These are phyloP conservation scores for Romanogobio albipinnatus DNA, from an alignment of 2,113 vertebrate species.

Conservation along the genomic window DNA sequence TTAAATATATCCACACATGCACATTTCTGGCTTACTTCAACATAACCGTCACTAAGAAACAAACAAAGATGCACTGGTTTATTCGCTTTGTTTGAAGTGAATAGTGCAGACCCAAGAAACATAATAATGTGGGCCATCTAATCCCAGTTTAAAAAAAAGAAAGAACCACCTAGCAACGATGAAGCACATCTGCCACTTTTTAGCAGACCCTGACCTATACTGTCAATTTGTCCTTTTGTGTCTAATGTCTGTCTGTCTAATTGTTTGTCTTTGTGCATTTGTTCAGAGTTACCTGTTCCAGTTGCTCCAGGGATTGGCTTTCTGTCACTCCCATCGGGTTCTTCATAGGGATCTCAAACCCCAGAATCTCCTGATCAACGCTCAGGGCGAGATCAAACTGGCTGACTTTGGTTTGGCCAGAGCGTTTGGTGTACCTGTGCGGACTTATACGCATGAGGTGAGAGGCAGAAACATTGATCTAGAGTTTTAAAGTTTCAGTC, in stretches of 20 bases:
- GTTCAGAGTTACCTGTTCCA: conserved; percentile 93
- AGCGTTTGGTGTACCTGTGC: conserved; percentile 92
- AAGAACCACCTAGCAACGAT: too few relatives aligned
- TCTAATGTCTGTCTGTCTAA: neutral
- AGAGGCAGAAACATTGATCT: neutral
- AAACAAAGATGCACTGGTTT: too few relatives aligned
- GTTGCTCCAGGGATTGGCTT: conserved; percentile 93
- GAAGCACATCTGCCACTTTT: too few relatives aligned
- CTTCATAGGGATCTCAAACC: conserved; percentile 94
- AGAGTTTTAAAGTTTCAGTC: neutral
- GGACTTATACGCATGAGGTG: conserved; percentile 96
- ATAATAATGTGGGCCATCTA: too few relatives aligned
- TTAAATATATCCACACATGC: too few relatives aligned
- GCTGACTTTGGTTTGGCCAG: conserved; percentile 95
- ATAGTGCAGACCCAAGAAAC: too few relatives aligned
- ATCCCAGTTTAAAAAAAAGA: too few relatives aligned
- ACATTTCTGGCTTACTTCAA: too few relatives aligned
- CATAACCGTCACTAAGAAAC: too few relatives aligned
- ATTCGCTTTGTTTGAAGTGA: too few relatives aligned
- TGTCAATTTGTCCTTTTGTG: neutral
- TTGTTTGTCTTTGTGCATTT: neutral
- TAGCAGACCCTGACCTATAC: too few relatives aligned
- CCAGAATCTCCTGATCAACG: conserved; percentile 94
- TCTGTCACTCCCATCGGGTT: conserved; percentile 94
- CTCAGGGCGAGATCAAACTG: conserved; percentile 93